Base-by-base conservation (phyloP, 2,888 invertebrate genomes). In the Cyclophora albipunctata region DNA sequence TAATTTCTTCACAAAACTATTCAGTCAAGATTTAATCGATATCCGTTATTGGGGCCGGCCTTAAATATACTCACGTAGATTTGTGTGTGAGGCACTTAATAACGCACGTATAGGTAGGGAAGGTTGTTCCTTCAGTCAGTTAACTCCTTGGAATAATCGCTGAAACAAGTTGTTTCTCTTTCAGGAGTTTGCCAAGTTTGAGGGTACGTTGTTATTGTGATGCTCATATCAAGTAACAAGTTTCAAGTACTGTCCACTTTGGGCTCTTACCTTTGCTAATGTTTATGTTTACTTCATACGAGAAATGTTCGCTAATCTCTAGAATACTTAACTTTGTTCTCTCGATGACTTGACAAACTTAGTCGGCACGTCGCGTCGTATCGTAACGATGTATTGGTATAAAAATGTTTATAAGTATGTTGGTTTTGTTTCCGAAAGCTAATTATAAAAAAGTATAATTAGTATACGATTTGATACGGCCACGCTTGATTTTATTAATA, bases 181-280 rank as follows among this genome's bases (percentile, higher is more conserved):
- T 45, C 45, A 41, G 45, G 46, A 45, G 51, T 56, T 52, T 20
- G 45, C 44, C 34, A 54, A 53, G 47, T 55, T 47, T 51, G 46
- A 46, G 45, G 50, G 43, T 45, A 52, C 45, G 40, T 44, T 47
- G 52, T 51, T 56, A 53, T 59, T 52, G 53, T 55, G 54, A 53
- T 54, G 48, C 45, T 59, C 50, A 47, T 49, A 58, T 55, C 57
- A 52, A 53, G 44, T 53, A 47, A 42, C 48, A 61, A 53, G 52
- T 61, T 57, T 48, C 49, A 49, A 57, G 53, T 47, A 49, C 41
- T 47, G 57, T 50, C 55, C 53, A 59, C 51, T 55, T 51, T 46
- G 43, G 49, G 47, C 34, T 41, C 49, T 51, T 47, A 53, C 53
- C 50, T 57, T 47, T 53, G 49, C 45, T 51, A 57, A 54, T 51